Conservation (phyloP, 92 coral and sea anemone species). For the Phymanthus crucifer region DNA sequence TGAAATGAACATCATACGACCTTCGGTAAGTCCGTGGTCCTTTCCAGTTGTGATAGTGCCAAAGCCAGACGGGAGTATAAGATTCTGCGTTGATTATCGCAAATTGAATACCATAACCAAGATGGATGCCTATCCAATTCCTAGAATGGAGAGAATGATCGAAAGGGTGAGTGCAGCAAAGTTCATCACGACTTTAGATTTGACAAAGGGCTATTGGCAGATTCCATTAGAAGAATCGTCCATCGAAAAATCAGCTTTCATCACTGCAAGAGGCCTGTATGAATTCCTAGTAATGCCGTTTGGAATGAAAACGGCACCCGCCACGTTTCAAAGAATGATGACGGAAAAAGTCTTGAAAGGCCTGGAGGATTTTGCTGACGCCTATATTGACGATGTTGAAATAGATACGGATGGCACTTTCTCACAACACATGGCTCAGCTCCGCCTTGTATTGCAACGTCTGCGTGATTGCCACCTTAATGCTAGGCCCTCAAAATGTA, state of each 20-base stretch:
- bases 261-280: slow-evolving; percentile 33
- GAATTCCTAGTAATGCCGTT: slow-evolving; percentile 60
- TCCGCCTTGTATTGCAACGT: slow-evolving; percentile 38
- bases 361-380: slow-evolving; percentile 42
- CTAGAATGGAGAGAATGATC: slow-evolving; percentile 43
- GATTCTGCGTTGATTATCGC: slow-evolving; percentile 53
- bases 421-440: slow-evolving; percentile 31
- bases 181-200: slow-evolving; percentile 40
- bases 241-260: slow-evolving; percentile 56
- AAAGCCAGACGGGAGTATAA: slow-evolving; percentile 49
- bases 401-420: slow-evolving; percentile 28
- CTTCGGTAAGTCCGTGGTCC: slow-evolving; percentile 53
- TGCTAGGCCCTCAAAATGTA: slow-evolving; percentile 51
- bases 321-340: slow-evolving; percentile 59
- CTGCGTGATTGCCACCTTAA: slow-evolving; percentile 31
- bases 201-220: slow-evolving; percentile 59
- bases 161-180: slow-evolving; percentile 46
- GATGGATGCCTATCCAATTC: slow-evolving; percentile 35
- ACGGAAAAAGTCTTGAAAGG: slow-evolving; percentile 32
- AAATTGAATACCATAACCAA: slow-evolving; percentile 37
- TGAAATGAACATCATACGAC: slow-evolving; percentile 49
- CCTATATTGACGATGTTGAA: slow-evolving; percentile 51
- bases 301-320: slow-evolving; percentile 61
- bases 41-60: slow-evolving; percentile 52
- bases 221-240: slow-evolving; percentile 39